Percentiles rank a stretch among this genome's conserved stretches.
phyloP scores from a whole-genome alignment of 2,888 invertebrate species.

The Drosophila heteroneura region DNA sequence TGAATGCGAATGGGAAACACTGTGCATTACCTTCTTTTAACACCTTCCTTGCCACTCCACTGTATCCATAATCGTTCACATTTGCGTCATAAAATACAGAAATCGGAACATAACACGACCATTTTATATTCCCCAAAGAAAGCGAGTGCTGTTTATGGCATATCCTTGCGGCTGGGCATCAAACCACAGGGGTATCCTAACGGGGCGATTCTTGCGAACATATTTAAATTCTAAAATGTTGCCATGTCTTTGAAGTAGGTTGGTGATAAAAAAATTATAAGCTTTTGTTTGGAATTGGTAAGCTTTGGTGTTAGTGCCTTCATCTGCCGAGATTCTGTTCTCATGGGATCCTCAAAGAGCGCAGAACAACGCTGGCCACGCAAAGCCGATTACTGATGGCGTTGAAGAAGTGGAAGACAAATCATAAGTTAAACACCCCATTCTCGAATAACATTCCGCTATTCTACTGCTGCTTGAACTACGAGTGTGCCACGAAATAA shows the following conservation, averaged over 20 bases:
- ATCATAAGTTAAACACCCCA: conserved; percentile 33
- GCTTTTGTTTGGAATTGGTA: background rate
- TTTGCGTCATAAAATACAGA: conserved; percentile 63
- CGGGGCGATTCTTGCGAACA: background rate
- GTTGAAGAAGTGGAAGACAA: conserved; percentile 22
- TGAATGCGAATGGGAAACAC: conserved; percentile 9
- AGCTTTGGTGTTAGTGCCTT: background rate
- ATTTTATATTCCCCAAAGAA: conserved; percentile 47
- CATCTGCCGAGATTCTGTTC: background rate
- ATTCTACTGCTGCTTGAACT: background rate
- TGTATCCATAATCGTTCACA: conserved; percentile 67
- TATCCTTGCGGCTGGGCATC: conserved; percentile 9
- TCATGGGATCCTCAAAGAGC: background rate
- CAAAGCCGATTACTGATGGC: conserved; percentile 12
- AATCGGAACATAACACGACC: conserved; percentile 55
- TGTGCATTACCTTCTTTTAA: conserved; percentile 53
- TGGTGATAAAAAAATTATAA: background rate
- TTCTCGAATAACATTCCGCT: conserved; percentile 9
- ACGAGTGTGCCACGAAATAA: conserved; percentile 20
- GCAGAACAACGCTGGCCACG: background rate
- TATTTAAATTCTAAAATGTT: conserved; percentile 9
- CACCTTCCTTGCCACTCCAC: conserved; percentile 37
- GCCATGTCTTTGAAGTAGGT: conserved; percentile 10
- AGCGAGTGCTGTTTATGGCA: conserved; percentile 20
- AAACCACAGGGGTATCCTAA: conserved; percentile 30